Percentiles rank a stretch among this genome's conserved stretches.
phyloP scores from a whole-genome alignment of 1,140 invertebrate genomes.

The Mizuhopecten yessoensis region DNA sequence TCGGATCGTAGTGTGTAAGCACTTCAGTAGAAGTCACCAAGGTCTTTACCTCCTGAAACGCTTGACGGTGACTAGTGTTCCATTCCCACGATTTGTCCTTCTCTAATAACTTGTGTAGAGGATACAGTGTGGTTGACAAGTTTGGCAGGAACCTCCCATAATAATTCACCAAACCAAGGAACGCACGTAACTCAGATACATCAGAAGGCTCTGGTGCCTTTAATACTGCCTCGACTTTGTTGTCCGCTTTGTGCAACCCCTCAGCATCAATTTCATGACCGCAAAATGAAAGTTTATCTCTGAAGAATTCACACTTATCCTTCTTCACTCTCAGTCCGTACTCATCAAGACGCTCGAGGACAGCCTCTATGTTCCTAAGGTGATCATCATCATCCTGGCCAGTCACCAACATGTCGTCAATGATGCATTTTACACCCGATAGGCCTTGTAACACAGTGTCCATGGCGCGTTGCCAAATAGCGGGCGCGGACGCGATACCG shows the following conservation, averaged over 20 bases:
- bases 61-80: constrained; percentile 30
- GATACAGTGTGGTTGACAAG: constrained; percentile 50
- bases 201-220: constrained; percentile 70
- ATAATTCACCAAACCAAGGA: constrained; percentile 74
- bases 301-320: constrained; percentile 49
- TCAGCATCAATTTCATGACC: constrained; percentile 76
- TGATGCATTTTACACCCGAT: constrained; percentile 61
- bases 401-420: constrained; percentile 66
- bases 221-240: constrained; percentile 73
- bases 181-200: constrained; percentile 60
- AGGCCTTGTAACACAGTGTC: too few relatives aligned
- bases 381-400: constrained; percentile 51
- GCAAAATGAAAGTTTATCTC: constrained; percentile 52
- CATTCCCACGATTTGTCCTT: constrained; percentile 45
- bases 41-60: constrained; percentile 45
- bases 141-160: constrained; percentile 73
- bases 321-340: constrained; percentile 35
- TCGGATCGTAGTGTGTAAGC: constrained; percentile 48
- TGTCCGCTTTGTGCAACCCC: constrained; percentile 69
- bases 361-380: neutral
- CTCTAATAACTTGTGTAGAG: constrained; percentile 40
- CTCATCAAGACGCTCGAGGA: neutral
- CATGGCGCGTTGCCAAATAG: too few relatives aligned
- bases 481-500: too few relatives aligned
- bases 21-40: constrained; percentile 42